These are phyloP conservation scores for Apis cerana DNA, from an alignment of 1,140 invertebrate species.

Conservation along the genomic window DNA sequence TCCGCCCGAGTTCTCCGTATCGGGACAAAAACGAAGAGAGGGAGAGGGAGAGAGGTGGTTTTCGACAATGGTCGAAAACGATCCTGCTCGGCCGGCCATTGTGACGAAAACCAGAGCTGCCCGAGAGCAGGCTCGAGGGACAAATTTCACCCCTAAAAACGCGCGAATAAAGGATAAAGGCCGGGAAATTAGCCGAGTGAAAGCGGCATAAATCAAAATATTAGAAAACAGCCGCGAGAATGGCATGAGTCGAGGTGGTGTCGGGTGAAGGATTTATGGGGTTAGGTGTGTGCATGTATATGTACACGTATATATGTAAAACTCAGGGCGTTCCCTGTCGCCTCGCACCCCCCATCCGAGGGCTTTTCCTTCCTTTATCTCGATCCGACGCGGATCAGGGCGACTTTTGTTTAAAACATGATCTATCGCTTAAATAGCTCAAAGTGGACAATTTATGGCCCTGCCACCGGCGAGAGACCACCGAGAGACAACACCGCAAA, in stretches of 20 bases:
- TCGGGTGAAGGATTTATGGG: conserved; percentile 78
- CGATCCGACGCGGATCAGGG: conserved; percentile 67
- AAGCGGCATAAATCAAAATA: conserved; percentile 80
- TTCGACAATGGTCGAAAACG: conserved; percentile 56
- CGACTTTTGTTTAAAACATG: conserved; percentile 79
- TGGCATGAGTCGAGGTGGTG: conserved; percentile 55
- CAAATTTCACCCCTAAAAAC: conserved; percentile 77
- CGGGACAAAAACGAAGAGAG: not conserved
- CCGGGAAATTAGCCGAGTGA: conserved; percentile 76
- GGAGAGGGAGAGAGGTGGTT: no score
- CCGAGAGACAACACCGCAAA: conserved; percentile 6
- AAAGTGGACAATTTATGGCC: conserved; percentile 76
- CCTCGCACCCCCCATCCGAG: not conserved
- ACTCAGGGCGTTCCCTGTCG: conserved; percentile 58
- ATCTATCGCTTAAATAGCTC: conserved; percentile 78
- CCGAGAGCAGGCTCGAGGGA: conserved; percentile 54
- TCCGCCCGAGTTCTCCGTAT: no score
- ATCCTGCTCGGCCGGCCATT: conserved; percentile 41
- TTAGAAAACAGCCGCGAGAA: conserved; percentile 75
- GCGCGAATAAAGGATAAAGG: conserved; percentile 78
- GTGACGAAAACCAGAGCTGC: conserved; percentile 14
- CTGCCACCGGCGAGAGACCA: conserved; percentile 18
- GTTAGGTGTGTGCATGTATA: conserved; percentile 40
- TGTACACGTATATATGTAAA: conserved; percentile 7
- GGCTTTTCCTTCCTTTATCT: not conserved